Base-by-base conservation (phyloP, 2,797 vertebrate species). In the Uromys caudimaculatus region DNA sequence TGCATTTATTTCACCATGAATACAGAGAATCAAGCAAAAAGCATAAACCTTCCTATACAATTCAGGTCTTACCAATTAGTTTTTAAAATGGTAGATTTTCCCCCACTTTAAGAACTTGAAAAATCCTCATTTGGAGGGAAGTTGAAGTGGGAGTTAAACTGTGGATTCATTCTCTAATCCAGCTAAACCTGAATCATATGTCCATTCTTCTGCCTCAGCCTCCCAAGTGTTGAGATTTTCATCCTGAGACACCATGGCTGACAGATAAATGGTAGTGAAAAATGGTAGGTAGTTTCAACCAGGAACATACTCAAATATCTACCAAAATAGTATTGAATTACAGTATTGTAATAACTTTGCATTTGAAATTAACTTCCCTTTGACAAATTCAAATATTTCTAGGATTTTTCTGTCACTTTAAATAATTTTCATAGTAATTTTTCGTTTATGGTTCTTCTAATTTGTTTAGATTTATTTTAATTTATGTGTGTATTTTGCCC, bases 21-120 rank as follows among this genome's bases (percentile, higher is more conserved):
- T 95, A 58, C 75, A n/a, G 32, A 85, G 89, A 95, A 94, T 92
- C 87, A 89, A 89, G 60, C 3, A 16, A 3, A 83, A 73, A 91
- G 17, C 76, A 35, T n/a, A 69, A 93, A 95, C 82, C 23, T 92
- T 41, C 17, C 44, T 10, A n/a, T 67, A 73, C 9, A 47, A 89
- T 62, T 52, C 50, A 82, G 9, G 35, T 12, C 19, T 38, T 81
- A 50, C 35, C 56, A 44, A 54, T 93, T 86, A 73, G 35, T 71
- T 69, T 67, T 21, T 60, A 35, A 76, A 93, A 75, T 6, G 0
- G 11, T 77, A 75, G 54, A 50, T 88, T 82, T 83, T 67, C 14
- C 24, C 29, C 24, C 16, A 82, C 32, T 82, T 60, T 35, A 54
- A 93, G 29, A 88, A 73, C 9, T 77, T 90, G 17, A 67, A 50